phyloP scores from a whole-genome alignment of 2,113 vertebrate genomes.

The Aspiorhynchus laticeps region DNA sequence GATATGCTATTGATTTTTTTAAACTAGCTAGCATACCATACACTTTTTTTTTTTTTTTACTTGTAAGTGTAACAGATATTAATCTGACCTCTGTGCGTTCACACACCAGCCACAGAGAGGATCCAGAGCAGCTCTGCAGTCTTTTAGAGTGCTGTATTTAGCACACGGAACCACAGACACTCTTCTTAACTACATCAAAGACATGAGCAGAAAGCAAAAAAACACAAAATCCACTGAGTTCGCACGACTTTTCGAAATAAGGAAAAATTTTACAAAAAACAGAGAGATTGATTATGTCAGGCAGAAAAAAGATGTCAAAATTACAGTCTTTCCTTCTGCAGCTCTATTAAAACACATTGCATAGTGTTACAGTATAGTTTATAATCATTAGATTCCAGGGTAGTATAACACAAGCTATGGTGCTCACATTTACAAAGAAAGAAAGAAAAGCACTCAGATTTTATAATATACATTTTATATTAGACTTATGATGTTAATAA shows the following conservation, averaged over 20 bases:
- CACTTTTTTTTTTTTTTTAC: neutral
- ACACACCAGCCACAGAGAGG: constrained; percentile 90
- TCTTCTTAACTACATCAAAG: constrained; percentile 79
- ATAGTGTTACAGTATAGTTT: neutral
- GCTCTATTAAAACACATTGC: neutral
- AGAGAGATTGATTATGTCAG: neutral
- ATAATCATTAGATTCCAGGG: neutral
- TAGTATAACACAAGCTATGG: neutral
- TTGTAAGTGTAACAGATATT: neutral
- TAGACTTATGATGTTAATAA: neutral
- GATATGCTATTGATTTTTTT: neutral
- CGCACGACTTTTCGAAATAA: neutral
- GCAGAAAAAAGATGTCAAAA: neutral
- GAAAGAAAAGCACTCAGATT: too few relatives aligned
- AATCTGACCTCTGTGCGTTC: constrained; percentile 60
- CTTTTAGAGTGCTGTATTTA: constrained; percentile 65
- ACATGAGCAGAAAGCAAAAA: constrained; percentile 49
- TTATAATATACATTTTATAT: too few relatives aligned
- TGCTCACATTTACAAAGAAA: neutral
- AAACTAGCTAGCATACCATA: neutral
- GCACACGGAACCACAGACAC: constrained; percentile 81
- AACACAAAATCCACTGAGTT: neutral
- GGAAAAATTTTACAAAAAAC: neutral
- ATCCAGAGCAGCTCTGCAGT: constrained; percentile 85
- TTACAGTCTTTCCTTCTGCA: neutral